Base-by-base conservation (phyloP, 2,113 vertebrate genomes). In the Rhizomys pruinosus region DNA sequence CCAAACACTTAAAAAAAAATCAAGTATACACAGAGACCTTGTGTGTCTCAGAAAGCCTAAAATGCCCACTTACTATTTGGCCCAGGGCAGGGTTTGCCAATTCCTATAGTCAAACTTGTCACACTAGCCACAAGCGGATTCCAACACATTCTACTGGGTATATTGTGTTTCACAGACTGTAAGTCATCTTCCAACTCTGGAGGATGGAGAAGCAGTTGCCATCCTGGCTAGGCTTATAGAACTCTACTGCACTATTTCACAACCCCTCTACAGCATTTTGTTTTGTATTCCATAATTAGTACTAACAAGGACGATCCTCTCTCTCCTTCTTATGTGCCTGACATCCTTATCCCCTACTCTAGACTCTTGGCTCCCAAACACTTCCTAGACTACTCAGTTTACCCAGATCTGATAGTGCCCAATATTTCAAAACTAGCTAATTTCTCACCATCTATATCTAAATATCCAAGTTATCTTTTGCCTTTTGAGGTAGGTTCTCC, bases 371-470 rank as follows among this genome's bases (percentile, higher is more conserved):
- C 47, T 79, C 27, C 47, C 34, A 69, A 74, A 94, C 39, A 77
- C 52, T 12, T 82, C 34, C 63, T 74, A 74, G 59, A 39, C 68
- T 91, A 34, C 23, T 69, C 89, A 20, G 19, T 61, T 27, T 90
- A 22, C 47, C 66, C 61, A 87, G 66, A 87, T n/a, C 9, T 84
- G n/a, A 20, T 20, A 15, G 68, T 78, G 44, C 63, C 76, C 85
- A 88, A 84, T 19, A 77, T 37, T 88, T 90, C 85, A 89, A 82
- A 86, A 86, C 44, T 20, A 12, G 87, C 78, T 85, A 34, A 57
- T 80, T 9, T 78, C 93, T 78, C 59, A 42, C 39, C 10, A 59
- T 96, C 25, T 88, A 92, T 82, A 93, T 52, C 47, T 90, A 63
- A 93, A 92, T 64, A 84, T 72, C 63, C 47, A 78, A 52, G 39